Evolutionary conservation across 2,113 vertebrate species (phyloP).

Genomic region (Colinus virginianus): DNA sequence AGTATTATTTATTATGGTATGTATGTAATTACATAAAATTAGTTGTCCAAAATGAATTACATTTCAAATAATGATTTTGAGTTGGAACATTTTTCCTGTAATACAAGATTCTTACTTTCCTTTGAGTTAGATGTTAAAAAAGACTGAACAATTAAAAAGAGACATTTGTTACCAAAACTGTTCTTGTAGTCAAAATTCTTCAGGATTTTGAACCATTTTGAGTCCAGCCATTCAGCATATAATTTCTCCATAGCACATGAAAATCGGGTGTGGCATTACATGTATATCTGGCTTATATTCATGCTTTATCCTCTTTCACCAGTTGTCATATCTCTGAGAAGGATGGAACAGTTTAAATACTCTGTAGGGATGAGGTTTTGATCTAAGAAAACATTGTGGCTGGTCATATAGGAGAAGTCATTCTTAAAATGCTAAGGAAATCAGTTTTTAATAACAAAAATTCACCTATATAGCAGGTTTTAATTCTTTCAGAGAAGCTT

Average conservation of each 20-base stretch:
- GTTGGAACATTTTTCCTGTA: not conserved
- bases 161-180: not conserved
- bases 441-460: not conserved
- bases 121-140: not conserved
- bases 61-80: not conserved
- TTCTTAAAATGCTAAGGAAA: not conserved
- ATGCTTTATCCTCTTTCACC: not conserved
- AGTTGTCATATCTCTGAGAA: not conserved
- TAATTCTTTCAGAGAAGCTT: not conserved
- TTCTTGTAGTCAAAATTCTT: not conserved
- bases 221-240: not conserved
- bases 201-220: not conserved
- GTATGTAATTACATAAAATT: not conserved
- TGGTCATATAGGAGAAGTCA: not conserved
- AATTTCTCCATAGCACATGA: not conserved
- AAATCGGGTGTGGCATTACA: not conserved
- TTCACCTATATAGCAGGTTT: conserved; percentile 15
- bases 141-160: not conserved
- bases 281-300: not conserved
- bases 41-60: not conserved
- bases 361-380: not conserved
- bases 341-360: not conserved
- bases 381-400: not conserved
- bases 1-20: not conserved
- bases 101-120: not conserved